A percentile compares a stretch with the other conserved stretches of the same genome.
phyloP scores from a whole-genome alignment of 1,140 invertebrate species.

The Lasaia peninsularis region DNA sequence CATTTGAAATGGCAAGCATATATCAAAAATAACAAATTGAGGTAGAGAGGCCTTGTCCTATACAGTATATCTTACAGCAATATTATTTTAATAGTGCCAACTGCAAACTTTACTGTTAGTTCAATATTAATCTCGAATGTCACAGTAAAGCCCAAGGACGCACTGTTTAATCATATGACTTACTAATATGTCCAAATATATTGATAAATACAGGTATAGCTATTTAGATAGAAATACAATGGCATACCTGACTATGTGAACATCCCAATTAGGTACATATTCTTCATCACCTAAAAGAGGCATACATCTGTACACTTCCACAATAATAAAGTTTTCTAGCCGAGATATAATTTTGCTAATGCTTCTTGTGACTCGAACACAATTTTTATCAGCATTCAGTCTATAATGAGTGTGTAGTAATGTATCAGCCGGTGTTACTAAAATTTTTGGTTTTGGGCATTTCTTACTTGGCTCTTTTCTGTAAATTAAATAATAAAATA shows the following conservation, averaged over 20 bases:
- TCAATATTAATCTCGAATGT: too few relatives aligned
- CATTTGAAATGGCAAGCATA: too few relatives aligned
- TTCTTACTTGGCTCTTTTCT: conserved; percentile 1
- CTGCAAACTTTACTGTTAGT: too few relatives aligned
- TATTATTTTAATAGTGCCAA: too few relatives aligned
- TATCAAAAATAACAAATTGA: too few relatives aligned
- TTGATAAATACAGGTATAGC: not conserved
- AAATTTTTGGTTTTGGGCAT: not conserved
- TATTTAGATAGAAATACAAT: conserved; percentile 34
- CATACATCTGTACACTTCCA: conserved; percentile 56
- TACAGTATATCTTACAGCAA: too few relatives aligned
- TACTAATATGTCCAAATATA: too few relatives aligned
- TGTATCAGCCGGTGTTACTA: not conserved
- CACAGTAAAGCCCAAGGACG: too few relatives aligned
- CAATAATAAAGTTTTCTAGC: conserved; percentile 40
- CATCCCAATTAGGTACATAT: conserved; percentile 47
- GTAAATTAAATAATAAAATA: not conserved
- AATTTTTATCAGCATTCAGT: conserved; percentile 19
- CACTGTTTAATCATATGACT: too few relatives aligned
- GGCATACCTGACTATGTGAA: conserved; percentile 49
- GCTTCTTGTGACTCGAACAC: conserved; percentile 38
- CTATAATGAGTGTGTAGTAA: conserved; percentile 7
- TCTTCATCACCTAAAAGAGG: conserved; percentile 54
- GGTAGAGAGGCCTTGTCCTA: too few relatives aligned
- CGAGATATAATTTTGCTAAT: conserved; percentile 30